Conservation (phyloP, 2,113 vertebrate genomes). For the Abramis brama region DNA sequence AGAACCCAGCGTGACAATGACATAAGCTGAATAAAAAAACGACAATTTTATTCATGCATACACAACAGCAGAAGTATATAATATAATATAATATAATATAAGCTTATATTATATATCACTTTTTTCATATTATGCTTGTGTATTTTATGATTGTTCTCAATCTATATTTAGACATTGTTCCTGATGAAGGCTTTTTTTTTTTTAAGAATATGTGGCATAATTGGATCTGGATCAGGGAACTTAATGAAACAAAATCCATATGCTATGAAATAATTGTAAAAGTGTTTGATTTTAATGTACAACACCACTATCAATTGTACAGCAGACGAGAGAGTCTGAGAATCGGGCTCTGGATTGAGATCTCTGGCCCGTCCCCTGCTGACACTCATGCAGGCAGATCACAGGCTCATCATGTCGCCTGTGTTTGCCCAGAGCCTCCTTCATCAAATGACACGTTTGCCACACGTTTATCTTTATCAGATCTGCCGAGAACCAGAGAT, state of each 20-base stretch:
- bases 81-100: too few species aligned
- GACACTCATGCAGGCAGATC: slow-evolving; percentile 79
- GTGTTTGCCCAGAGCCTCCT: slow-evolving; percentile 81
- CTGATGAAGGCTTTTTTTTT: not conserved
- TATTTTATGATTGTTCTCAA: not conserved
- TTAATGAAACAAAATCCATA: not conserved
- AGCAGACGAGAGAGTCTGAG: not conserved
- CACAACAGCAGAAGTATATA: not conserved
- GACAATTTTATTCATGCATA: not conserved
- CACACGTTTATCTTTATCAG: slow-evolving; percentile 86
- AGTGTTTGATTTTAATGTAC: not conserved
- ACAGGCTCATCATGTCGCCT: slow-evolving; percentile 82
- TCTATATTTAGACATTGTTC: not conserved
- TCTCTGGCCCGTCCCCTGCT: slow-evolving; percentile 76
- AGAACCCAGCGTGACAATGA: too few species aligned
- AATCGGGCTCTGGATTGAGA: slow-evolving; percentile 72
- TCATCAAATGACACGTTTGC: slow-evolving; percentile 83
- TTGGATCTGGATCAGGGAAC: not conserved
- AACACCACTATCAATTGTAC: not conserved
- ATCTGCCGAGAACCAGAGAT: slow-evolving; percentile 74
- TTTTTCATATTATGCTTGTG: not conserved
- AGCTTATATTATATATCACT: too few species aligned
- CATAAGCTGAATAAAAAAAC: not conserved
- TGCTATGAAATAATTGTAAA: not conserved
- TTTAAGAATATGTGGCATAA: not conserved